Conservation (phyloP, 1,140 invertebrate genomes). For the Drosophila mayri region DNA sequence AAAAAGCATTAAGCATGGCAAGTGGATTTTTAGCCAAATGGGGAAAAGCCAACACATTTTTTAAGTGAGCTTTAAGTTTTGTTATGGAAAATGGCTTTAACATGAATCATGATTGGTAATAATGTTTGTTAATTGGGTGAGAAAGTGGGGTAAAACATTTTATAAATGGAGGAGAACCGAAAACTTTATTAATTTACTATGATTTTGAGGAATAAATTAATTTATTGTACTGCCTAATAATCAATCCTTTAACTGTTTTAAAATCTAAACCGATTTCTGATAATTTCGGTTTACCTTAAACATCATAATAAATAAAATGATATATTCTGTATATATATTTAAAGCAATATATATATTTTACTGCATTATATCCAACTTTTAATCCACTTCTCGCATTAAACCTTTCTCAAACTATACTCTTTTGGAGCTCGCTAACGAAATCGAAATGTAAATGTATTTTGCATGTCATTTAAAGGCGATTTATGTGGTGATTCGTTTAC, state of each 20-base stretch:
- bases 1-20: neutral
- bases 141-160: too few relatives aligned
- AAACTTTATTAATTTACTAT: neutral
- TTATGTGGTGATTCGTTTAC: slow-evolving; percentile 38
- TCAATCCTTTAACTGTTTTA: accelerated
- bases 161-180: too few relatives aligned
- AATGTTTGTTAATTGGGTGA: too few relatives aligned
- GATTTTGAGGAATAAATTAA: neutral
- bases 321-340: too few relatives aligned
- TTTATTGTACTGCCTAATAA: neutral
- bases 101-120: too few relatives aligned
- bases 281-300: neutral
- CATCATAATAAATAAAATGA: too few relatives aligned
- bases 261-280: too few relatives aligned
- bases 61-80: neutral
- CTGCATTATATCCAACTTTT: neutral
- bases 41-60: neutral
- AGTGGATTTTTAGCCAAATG: neutral
- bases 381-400: neutral
- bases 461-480: slow-evolving; percentile 51
- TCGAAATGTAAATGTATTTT: slow-evolving; percentile 28
- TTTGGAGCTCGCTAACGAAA: neutral
- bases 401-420: neutral
- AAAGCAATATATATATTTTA: neutral
- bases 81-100: neutral